These are phyloP conservation scores for Protodeltote pygarga DNA, from an alignment of 2,888 invertebrate species.

Conservation along the genomic window DNA sequence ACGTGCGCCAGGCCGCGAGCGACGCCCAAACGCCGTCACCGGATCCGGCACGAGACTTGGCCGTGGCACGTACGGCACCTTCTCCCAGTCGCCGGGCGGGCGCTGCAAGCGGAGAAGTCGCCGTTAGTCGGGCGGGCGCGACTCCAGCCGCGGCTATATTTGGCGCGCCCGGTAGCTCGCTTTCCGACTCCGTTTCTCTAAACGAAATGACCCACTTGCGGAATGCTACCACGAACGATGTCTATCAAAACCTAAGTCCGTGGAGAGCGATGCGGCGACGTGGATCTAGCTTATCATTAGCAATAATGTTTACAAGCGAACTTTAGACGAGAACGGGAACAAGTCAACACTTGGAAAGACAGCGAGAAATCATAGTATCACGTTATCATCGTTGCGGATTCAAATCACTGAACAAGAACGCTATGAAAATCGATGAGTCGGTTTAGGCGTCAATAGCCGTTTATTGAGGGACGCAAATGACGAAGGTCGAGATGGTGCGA, in stretches of 20 bases:
- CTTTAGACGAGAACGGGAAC: slow-evolving; percentile 49
- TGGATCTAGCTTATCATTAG: slow-evolving; percentile 57
- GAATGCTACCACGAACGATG: slow-evolving; percentile 60
- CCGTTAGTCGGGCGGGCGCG: slow-evolving; percentile 82
- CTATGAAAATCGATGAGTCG: slow-evolving; percentile 33
- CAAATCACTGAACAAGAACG: slow-evolving; percentile 45
- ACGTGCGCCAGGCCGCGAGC: slow-evolving; percentile 82
- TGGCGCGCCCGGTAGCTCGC: slow-evolving; percentile 85
- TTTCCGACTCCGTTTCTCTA: slow-evolving; percentile 74
- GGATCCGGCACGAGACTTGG: slow-evolving; percentile 95
- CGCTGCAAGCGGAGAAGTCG: slow-evolving; percentile 90
- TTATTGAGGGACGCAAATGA: slow-evolving; percentile 58
- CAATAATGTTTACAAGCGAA: slow-evolving; percentile 79
- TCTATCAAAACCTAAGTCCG: slow-evolving; percentile 48
- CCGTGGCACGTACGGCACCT: slow-evolving; percentile 94
- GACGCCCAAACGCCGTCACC: slow-evolving; percentile 93
- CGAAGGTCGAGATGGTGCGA: slow-evolving; percentile 81
- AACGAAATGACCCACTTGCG: slow-evolving; percentile 80
- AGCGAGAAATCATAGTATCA: slow-evolving; percentile 46
- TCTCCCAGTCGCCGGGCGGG: slow-evolving; percentile 93
- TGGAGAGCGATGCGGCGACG: slow-evolving; percentile 32
- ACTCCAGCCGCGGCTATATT: slow-evolving; percentile 87
- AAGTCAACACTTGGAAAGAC: slow-evolving; percentile 61
- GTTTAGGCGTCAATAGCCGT: slow-evolving; percentile 48
- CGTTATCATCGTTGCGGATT: slow-evolving; percentile 41